Evolutionary conservation across 2,797 vertebrate species (phyloP), one percentile per base, ranked within the genome.

Genomic region (Anguilla anguilla): DNA sequence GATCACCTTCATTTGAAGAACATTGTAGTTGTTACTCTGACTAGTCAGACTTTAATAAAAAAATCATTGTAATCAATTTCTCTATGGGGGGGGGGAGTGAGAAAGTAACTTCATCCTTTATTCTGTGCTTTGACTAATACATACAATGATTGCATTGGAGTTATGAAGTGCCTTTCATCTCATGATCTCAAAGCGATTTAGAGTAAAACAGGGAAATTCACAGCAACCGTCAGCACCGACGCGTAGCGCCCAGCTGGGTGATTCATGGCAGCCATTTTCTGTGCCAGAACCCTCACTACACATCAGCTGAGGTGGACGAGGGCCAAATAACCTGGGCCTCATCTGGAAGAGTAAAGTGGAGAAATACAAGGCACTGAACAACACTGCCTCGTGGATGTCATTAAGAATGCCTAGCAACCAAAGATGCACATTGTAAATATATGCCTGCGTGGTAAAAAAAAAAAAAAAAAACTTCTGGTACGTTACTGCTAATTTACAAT

Each of bases 1-100:
- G 93, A 94, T 93, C 92, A 86, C 46, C 59, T 77, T 61, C 79
- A 83, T 25, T 51, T 13, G n/a, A 35, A 55, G 11, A 28, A 84
- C 53, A 6, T 2, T 31, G n/a, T 19, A 55, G n/a, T 35, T 84
- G 0, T 57, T 31, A 31, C 28, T 35, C 49, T 61, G 3, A 9
- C 17, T 31, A 59, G 49, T 67, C 6, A 64, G 39, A 84, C 77
- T 79, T 10, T 87, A 43, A 83, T 74, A 46, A 46, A 46, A 85
- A 57, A 28, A 72, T 39, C 77, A 67, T 55, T 13, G 51, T 15
- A 25, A 67, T 59, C 19, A 22, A 3, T 19, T 81, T 81, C 15
- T 22, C 2, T 49, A 43, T 49, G n/a, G 28, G n/a, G 72, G 7
- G 2, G 39, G 39, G 2, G 39, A 4, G 2, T 43, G 39, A 43